These are phyloP conservation scores for Aleiodes leptofemur DNA, from an alignment of 2,888 invertebrate genomes.

Conservation along the genomic window DNA sequence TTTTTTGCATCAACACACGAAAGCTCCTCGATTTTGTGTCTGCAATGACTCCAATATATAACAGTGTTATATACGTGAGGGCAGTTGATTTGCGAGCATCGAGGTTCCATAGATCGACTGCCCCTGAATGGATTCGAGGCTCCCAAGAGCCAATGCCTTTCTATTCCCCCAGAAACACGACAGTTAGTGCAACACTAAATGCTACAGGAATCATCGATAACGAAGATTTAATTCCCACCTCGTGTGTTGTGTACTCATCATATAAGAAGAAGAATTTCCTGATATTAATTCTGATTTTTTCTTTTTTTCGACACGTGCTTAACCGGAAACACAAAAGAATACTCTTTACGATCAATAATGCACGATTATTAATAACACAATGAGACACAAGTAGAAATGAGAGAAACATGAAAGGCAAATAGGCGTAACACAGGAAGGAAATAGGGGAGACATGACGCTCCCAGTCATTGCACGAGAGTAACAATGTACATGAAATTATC, in stretches of 20 bases:
- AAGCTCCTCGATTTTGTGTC: not conserved
- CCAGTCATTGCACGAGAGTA: not conserved
- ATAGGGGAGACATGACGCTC: conserved; percentile 6
- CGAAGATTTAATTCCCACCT: too few species aligned
- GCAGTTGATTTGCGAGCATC: conserved; percentile 68
- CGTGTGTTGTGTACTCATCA: too few species aligned
- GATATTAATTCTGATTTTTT: too few species aligned
- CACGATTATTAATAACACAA: conserved; percentile 3
- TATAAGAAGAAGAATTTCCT: too few species aligned
- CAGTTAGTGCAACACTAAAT: conserved; percentile 5
- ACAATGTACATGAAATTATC: not conserved
- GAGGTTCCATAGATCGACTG: conserved; percentile 67
- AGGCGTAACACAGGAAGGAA: conserved; percentile 37
- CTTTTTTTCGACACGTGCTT: not conserved
- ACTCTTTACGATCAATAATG: conserved; percentile 26
- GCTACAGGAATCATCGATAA: not conserved
- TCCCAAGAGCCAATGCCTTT: conserved; percentile 70
- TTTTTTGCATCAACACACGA: not conserved
- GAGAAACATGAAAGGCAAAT: conserved; percentile 18
- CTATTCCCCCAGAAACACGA: conserved; percentile 57
- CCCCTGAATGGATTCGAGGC: conserved; percentile 61
- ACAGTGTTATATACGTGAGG: conserved; percentile 32
- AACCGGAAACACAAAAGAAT: conserved; percentile 8
- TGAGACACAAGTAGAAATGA: conserved; percentile 1
- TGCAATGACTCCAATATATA: conserved; percentile 11